These are phyloP conservation scores for Limosa lapponica DNA, from an alignment of 2,797 vertebrate genomes.

Conservation along the genomic window DNA sequence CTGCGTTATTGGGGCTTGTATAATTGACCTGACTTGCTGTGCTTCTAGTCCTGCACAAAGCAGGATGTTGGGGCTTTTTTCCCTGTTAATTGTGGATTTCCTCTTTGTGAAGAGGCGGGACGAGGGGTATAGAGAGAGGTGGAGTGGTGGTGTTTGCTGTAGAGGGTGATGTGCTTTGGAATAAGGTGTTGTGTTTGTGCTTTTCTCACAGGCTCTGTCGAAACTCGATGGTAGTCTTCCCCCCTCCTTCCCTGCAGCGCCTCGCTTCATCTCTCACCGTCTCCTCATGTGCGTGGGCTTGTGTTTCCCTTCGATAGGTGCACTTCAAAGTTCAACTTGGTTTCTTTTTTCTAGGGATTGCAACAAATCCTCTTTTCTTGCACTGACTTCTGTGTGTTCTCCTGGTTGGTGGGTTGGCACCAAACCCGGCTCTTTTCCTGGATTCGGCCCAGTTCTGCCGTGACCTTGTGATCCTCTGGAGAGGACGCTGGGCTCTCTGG, in stretches of 20 bases:
- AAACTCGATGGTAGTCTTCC: background rate
- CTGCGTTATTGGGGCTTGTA: background rate
- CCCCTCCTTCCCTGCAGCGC: background rate
- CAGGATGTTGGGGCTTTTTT: background rate
- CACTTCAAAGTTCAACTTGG: background rate
- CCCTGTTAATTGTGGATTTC: background rate
- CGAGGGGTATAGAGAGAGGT: background rate
- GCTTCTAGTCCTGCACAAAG: background rate
- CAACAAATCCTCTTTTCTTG: background rate
- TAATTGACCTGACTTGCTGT: background rate
- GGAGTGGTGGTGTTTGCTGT: background rate
- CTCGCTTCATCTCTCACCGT: background rate
- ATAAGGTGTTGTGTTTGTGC: background rate
- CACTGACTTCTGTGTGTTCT: rapidly evolving
- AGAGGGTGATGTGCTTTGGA: background rate
- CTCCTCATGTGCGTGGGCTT: background rate
- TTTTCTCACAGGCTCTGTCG: background rate
- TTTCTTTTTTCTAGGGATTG: background rate
- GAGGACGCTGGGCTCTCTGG: background rate
- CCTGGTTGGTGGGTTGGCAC: background rate
- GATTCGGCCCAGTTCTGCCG: rapidly evolving
- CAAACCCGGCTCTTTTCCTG: background rate
- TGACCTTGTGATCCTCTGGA: background rate
- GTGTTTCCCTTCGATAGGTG: background rate
- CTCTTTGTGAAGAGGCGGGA: background rate